Base-by-base conservation (phyloP, 2,797 vertebrate genomes). In the Neomorphus geoffroyi region DNA sequence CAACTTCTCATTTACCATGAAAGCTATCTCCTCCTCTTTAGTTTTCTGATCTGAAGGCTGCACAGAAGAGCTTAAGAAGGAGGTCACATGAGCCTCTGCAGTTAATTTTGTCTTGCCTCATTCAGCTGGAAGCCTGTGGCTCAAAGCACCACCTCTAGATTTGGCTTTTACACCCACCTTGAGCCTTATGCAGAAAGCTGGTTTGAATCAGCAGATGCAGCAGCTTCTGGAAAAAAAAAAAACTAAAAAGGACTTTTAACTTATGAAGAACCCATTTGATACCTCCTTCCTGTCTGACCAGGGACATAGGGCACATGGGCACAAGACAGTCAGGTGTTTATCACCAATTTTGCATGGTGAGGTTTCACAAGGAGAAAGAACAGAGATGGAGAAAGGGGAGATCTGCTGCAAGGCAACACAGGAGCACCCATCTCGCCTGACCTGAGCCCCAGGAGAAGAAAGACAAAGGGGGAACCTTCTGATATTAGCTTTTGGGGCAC, bases 31-130 rank as follows among this genome's bases (percentile, higher is more conserved):
- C 69, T 90, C 18, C n/a, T 58, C 39, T 67, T 71, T 61, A 72
- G 72, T 48, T 50, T 72, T 64, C 69, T 69, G 46, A 46, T 65
- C 51, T 41, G 35, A 77, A 92, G 79, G 56, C 80, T 83, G 33
- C 4, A 8, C 1, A 3, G 7, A 45, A 82, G 33, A 80, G 33
- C 17, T 84, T 39, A n/a, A 72, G 45, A n/a, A 82, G 11, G 8
- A 64, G 72, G 77, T 75, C 82, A 72, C 80, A 58, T 3, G 27
- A 79, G 45, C 30, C 46, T 48, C 58, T 69, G 58, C 35, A 43
- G 27, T 10, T 90, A 30, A 73, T 82, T 80, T 60, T 10, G n/a
- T 50, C 51, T 85, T 95, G 70, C 71, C 54, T 79, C 84, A 81
- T 13, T 43, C 71, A 50, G 41, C 30, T 93, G 72, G 67, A 46